Conservation (phyloP, 2,888 invertebrate genomes). For the Neelides folsomi region DNA sequence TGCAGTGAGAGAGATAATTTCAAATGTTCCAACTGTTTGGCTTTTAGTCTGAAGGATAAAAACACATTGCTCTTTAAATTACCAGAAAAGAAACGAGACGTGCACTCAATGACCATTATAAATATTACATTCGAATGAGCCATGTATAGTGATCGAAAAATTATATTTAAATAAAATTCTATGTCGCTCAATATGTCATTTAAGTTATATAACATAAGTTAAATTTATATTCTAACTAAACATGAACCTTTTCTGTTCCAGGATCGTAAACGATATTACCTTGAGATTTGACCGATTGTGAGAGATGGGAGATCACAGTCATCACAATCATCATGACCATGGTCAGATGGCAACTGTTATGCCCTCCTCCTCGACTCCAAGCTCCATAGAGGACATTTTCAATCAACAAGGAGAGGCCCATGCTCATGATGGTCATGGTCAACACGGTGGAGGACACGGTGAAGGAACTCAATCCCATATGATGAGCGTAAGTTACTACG, state of each 20-base stretch:
- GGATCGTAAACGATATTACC: background rate
- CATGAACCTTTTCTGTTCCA: background rate
- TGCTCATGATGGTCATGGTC: background rate
- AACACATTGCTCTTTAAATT: too few species aligned
- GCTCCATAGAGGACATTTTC: background rate
- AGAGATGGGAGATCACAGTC: conserved; percentile 1
- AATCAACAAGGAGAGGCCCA: background rate
- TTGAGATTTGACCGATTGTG: background rate
- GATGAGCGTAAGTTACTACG: conserved; percentile 11
- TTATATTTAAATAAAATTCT: too few species aligned
- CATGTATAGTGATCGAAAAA: too few species aligned
- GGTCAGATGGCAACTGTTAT: background rate
- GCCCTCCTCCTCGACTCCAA: background rate
- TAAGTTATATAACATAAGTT: too few species aligned
- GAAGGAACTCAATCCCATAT: conserved; percentile 4
- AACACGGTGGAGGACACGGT: background rate
- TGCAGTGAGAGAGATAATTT: too few species aligned
- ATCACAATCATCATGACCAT: conserved; percentile 2
- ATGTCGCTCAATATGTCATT: too few species aligned
- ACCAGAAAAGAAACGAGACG: too few species aligned
- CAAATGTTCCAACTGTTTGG: too few species aligned
- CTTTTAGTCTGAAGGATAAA: too few species aligned
- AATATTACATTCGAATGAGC: too few species aligned
- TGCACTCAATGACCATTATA: too few species aligned
- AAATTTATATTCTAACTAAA: too few species aligned